phyloP scores from a whole-genome alignment of 1,140 invertebrate species.

The Zaprionus gabonicus region DNA sequence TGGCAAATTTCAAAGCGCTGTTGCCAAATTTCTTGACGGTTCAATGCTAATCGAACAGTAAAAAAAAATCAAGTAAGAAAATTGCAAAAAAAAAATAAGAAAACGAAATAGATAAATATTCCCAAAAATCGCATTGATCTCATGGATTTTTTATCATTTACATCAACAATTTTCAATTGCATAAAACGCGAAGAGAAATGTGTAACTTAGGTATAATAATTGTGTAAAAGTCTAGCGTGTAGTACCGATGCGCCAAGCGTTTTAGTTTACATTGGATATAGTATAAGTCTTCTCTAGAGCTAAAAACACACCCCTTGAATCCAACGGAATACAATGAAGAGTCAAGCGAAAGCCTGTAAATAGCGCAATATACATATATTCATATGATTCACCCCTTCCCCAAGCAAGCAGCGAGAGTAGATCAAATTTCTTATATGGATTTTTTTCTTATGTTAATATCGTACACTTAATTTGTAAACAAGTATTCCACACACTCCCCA shows the following conservation, averaged over 20 bases:
- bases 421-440: slow-evolving; percentile 39
- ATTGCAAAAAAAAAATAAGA: slow-evolving; percentile 47
- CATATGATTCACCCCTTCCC: slow-evolving; percentile 5
- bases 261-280: slow-evolving; percentile 65
- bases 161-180: slow-evolving; percentile 64
- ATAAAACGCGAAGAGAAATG: slow-evolving; percentile 63
- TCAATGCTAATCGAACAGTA: slow-evolving; percentile 72
- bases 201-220: slow-evolving; percentile 47
- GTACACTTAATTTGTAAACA: slow-evolving; percentile 41
- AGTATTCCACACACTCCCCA: slow-evolving; percentile 30
- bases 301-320: slow-evolving; percentile 27
- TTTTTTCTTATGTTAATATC: slow-evolving; percentile 24
- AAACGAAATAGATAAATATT: slow-evolving; percentile 66
- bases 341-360: slow-evolving; percentile 45
- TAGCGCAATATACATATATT: slow-evolving; percentile 38
- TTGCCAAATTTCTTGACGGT: slow-evolving; percentile 61
- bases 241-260: slow-evolving; percentile 75
- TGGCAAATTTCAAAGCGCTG: slow-evolving; percentile 49
- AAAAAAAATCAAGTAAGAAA: slow-evolving; percentile 55
- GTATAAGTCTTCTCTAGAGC: slow-evolving; percentile 38
- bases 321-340: slow-evolving; percentile 36
- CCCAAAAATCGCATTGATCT: slow-evolving; percentile 84
- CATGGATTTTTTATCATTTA: slow-evolving; percentile 80
- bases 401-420: slow-evolving; percentile 41
- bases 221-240: slow-evolving; percentile 59